Evolutionary conservation across 2,888 invertebrate species (phyloP), one percentile per base, ranked within the genome.

Genomic region (Drosophila pullipes): DNA sequence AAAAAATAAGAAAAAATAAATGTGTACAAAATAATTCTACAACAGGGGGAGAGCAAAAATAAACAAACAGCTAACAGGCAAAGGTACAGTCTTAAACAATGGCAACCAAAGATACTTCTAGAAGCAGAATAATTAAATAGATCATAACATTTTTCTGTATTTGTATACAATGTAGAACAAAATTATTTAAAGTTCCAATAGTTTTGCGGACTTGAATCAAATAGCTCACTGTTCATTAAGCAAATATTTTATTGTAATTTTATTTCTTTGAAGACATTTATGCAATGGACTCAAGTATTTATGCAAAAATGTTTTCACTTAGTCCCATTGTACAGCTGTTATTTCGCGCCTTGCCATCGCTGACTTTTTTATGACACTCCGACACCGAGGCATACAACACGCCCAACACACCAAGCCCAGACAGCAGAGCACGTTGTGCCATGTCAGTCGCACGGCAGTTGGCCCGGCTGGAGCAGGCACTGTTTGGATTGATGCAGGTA

Each of bases 11-110:
- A 22, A 78, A 78, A 81, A 65, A 84, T 80, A 82, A 82, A 74
- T 83, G 85, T 85, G 76, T 82, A 83, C 83, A 85, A 82, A 85
- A 85, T 85, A 87, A 85, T 85, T 85, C 68, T 72, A 71, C 69
- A 83, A 80, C 81, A 69, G 74, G 67, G 81, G 74, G 79, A 77
- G 71, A 68, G 83, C 58, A 73, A 86, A 84, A 79, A 79, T 84
- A 86, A 86, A 84, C 86, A 85, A 81, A 74, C 66, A 59, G 55
- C 69, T 44, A 73, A 57, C 49, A 65, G 63, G 69, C 66, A 53
- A 72, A 79, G 62, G 67, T 44, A 62, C 54, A 60, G 16, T n/a
- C 16, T 37, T 25, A 35, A 60, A 79, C 79, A 74, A 39, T 79
- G 79, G 79, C 10, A 57, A 22, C 4, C 30, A 62, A 10, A 10